A percentile compares a stretch with the other conserved stretches of the same genome.
Conservation (phyloP, 2,113 vertebrate genomes). For the Castor canadensis region DNA sequence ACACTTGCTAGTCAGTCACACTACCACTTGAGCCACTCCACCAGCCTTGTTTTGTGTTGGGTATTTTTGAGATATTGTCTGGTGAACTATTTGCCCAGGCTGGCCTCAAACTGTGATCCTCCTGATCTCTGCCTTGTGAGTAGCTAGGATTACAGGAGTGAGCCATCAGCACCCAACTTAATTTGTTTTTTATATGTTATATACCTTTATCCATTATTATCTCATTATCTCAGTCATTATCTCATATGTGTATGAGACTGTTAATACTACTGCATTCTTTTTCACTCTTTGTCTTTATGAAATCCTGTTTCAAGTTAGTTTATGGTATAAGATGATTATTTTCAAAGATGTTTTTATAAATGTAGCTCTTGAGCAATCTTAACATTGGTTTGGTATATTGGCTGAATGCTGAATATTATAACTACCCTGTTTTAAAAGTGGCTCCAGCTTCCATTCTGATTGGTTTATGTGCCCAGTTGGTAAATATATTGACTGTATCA, state of each 20-base stretch:
- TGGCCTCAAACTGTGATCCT: too few species aligned
- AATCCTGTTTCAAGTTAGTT: constrained; percentile 11
- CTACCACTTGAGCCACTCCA: too few species aligned
- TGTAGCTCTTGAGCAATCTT: neutral
- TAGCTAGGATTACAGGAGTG: too few species aligned
- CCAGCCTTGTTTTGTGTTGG: too few species aligned
- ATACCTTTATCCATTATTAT: neutral
- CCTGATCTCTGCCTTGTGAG: too few species aligned
- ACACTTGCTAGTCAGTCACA: too few species aligned
- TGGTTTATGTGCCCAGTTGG: neutral
- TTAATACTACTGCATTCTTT: neutral
- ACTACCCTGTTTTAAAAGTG: neutral
- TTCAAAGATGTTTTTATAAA: neutral
- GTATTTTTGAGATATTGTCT: too few species aligned
- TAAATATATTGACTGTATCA: neutral
- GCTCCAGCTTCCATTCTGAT: neutral
- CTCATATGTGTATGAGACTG: neutral
- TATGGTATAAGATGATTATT: neutral
- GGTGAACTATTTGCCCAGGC: too few species aligned
- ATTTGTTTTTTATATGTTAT: neutral
- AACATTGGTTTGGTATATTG: neutral
- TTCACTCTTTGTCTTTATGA: neutral
- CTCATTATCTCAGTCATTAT: neutral
- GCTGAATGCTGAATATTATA: neutral
- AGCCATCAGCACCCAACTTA: too few species aligned